Evolutionary conservation across 2,113 vertebrate species (phyloP), one percentile per base, ranked within the genome.

Genomic region (Ciconia maguari): DNA sequence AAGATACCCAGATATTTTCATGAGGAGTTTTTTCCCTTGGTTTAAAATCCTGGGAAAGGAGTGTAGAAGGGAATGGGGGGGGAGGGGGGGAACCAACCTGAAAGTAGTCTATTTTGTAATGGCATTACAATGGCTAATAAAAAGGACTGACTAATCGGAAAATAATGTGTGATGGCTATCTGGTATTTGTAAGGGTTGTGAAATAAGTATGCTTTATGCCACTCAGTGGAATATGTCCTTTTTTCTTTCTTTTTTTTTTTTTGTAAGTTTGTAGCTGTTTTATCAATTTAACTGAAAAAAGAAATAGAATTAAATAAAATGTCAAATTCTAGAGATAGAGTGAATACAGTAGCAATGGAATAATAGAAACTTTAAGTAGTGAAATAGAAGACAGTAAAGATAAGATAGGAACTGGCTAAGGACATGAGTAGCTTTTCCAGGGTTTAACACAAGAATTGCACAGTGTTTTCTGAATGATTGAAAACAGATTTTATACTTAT

Each of bases 21-120:
- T 41, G 19, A 44, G 30, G 29, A 71, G 9, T 6, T 61, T 78
- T 87, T 55, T 13, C 34, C 25, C n/a, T 70, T 77, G 20, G 24
- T 87, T 92, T 87, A 66, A 87, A 94, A 42, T 81, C 30, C 57
- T 87, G 34, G 18, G 57, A 77, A 84, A 76, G 14, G 10, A 57
- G 1, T 24, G 16, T 52, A 25, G 44, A 89, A 68, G 11, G 6
- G 26, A 91, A 54, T 0, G 10, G 9, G 2, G 8, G 4, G 0
- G 10, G 9, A 2, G 8, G 4, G 0, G 5, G 2, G 2, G 7
- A 9, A 11, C 21, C 26, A 46, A 11, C 24, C 4, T 62, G 19
- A 42, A 86, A 66, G 7, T 3, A 18, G 6, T 30, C 30, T 72
- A 3, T 57, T 84, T 55, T 66, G 29, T 54, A 61, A 60, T 61